A percentile compares a stretch with the other conserved stretches of the same genome.
phyloP scores from a whole-genome alignment of 2,113 vertebrate species.

The Leptodactylus fuscus region DNA sequence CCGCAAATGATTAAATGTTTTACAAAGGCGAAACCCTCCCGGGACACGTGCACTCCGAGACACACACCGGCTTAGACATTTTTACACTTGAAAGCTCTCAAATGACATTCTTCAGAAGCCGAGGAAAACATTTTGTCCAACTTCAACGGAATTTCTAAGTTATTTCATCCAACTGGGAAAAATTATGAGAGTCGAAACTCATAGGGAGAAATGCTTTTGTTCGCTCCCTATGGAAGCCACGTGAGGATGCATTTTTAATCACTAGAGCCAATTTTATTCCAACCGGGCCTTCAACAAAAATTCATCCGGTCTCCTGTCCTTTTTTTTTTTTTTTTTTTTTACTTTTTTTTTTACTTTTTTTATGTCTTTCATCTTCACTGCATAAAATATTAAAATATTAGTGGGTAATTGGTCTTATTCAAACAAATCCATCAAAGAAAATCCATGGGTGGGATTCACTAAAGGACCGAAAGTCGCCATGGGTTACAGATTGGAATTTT shows the following conservation, averaged over 20 bases:
- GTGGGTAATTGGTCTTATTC: slow-evolving; percentile 10
- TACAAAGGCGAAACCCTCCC: slow-evolving; percentile 46
- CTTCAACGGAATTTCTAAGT: slow-evolving; percentile 59
- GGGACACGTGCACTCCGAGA: slow-evolving; percentile 42
- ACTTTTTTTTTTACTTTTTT: too few relatives aligned
- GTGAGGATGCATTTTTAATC: slow-evolving; percentile 43
- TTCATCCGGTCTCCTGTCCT: neutral
- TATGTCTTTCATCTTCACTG: slow-evolving; percentile 11
- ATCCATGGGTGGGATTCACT: slow-evolving; percentile 5
- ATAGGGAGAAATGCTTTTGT: slow-evolving; percentile 47
- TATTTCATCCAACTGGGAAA: slow-evolving; percentile 58
- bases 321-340: too few relatives aligned
- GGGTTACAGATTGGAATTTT: neutral
- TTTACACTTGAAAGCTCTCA: slow-evolving; percentile 58
- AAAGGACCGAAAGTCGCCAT: neutral
- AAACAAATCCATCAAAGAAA: slow-evolving; percentile 32
- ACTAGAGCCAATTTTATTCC: slow-evolving; percentile 35
- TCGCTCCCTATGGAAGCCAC: slow-evolving; percentile 9
- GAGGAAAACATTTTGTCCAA: slow-evolving; percentile 53
- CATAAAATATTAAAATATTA: slow-evolving; percentile 39
- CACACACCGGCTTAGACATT: slow-evolving; percentile 49
- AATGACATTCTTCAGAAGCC: slow-evolving; percentile 51
- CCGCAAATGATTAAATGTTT: slow-evolving; percentile 58
- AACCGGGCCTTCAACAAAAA: slow-evolving; percentile 25
- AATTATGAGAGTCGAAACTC: slow-evolving; percentile 44